Percentiles rank a stretch among this genome's conserved stretches.
phyloP scores from a whole-genome alignment of 2,113 vertebrate genomes.

The Phaethon lepturus region DNA sequence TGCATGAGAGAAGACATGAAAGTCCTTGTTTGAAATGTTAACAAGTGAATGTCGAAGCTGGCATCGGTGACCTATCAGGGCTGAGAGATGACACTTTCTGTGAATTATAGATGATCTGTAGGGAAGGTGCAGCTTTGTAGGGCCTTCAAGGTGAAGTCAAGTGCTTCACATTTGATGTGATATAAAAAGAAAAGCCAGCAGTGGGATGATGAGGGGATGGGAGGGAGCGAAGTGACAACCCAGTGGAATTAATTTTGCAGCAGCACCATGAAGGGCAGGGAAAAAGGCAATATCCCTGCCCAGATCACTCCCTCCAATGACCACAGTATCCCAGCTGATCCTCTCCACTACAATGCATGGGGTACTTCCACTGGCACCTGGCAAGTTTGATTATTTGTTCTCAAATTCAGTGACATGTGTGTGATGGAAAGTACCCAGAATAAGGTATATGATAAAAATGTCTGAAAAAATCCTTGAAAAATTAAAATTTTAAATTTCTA shows the following conservation, averaged over 20 bases:
- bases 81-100: slow-evolving; percentile 12
- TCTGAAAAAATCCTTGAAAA: not conserved
- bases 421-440: not conserved
- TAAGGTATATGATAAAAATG: not conserved
- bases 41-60: not conserved
- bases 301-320: not conserved
- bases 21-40: slow-evolving; percentile 32
- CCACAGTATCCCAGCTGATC: not conserved
- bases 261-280: not conserved
- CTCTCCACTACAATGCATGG: not conserved
- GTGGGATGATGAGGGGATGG: not conserved
- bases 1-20: not conserved
- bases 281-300: not conserved
- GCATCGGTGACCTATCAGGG: slow-evolving; percentile 8
- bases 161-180: not conserved
- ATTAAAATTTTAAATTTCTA: not conserved
- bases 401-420: not conserved
- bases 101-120: slow-evolving; percentile 38
- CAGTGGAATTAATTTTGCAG: not conserved
- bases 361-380: not conserved
- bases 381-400: not conserved
- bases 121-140: slow-evolving; percentile 38
- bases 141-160: slow-evolving; percentile 25
- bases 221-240: not conserved
- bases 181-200: not conserved